phyloP scores from a whole-genome alignment of 2,113 vertebrate genomes.

The Tretioscincus oriximinensis region DNA sequence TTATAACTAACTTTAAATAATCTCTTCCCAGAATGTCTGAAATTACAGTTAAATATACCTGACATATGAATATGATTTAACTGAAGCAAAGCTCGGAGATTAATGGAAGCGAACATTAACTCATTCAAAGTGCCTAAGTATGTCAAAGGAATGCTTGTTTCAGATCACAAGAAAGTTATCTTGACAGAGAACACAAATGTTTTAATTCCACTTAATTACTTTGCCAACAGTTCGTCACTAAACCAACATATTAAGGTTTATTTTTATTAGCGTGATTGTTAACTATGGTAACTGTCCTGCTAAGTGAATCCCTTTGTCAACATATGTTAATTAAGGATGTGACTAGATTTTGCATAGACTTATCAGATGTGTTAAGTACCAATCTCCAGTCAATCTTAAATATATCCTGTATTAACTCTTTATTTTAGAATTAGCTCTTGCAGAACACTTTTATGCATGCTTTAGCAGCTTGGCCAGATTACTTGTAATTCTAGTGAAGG shows the following conservation, averaged over 20 bases:
- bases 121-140: conserved; percentile 4
- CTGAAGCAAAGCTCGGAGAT: conserved; percentile 22
- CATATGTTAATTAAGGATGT: conserved; percentile 45
- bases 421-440: conserved; percentile 47
- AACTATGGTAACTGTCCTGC: conserved; percentile 37
- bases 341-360: conserved; percentile 54
- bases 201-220: conserved; percentile 52
- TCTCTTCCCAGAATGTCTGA: neutral
- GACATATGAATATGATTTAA: conserved; percentile 30
- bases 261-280: conserved; percentile 45
- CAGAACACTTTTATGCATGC: conserved; percentile 28
- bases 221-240: conserved; percentile 37
- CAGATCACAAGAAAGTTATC: conserved; percentile 9
- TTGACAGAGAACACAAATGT: conserved; percentile 20
- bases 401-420: conserved; percentile 38
- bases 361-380: conserved; percentile 43
- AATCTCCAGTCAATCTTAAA: conserved; percentile 25
- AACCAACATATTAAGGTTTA: conserved; percentile 25
- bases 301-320: conserved; percentile 47
- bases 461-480: conserved; percentile 15
- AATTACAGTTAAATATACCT: neutral
- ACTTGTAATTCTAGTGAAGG: neutral
- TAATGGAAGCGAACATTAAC: conserved; percentile 6
- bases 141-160: conserved; percentile 29
- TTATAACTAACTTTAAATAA: neutral